Conservation (phyloP, 2,113 vertebrate genomes). For the Capra hircus region DNA sequence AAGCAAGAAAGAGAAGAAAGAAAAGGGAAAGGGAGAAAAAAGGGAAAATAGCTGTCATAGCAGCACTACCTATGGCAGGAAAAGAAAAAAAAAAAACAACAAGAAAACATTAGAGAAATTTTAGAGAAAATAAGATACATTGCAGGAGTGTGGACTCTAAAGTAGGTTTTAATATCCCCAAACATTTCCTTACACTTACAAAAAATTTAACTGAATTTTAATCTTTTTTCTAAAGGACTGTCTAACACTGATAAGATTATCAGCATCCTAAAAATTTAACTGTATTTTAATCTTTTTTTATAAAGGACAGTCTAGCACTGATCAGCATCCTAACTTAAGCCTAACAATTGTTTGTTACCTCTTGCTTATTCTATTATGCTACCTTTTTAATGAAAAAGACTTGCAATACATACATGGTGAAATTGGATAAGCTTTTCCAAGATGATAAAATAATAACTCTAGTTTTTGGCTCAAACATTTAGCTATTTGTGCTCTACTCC, state of each 20-base stretch:
- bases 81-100: not conserved
- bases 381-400: not conserved
- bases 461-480: slow-evolving; percentile 57
- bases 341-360: not conserved
- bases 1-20: not conserved
- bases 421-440: slow-evolving; percentile 17
- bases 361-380: not conserved
- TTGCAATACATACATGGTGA: not conserved
- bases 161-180: not conserved
- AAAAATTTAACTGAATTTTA: not conserved
- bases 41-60: not conserved
- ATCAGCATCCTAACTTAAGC: not conserved
- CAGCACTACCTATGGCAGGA: not conserved
- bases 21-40: not conserved
- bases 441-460: slow-evolving; percentile 63
- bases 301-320: not conserved
- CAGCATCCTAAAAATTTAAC: not conserved
- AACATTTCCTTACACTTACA: not conserved
- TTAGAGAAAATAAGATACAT: not conserved
- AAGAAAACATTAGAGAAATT: not conserved
- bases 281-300: not conserved
- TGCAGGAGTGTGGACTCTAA: not conserved
- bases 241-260: not conserved
- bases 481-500: slow-evolving; percentile 53
- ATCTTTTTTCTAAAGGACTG: not conserved